Conservation (phyloP, 2,113 vertebrate genomes). For the Pseudolaguvia tuberculata region DNA sequence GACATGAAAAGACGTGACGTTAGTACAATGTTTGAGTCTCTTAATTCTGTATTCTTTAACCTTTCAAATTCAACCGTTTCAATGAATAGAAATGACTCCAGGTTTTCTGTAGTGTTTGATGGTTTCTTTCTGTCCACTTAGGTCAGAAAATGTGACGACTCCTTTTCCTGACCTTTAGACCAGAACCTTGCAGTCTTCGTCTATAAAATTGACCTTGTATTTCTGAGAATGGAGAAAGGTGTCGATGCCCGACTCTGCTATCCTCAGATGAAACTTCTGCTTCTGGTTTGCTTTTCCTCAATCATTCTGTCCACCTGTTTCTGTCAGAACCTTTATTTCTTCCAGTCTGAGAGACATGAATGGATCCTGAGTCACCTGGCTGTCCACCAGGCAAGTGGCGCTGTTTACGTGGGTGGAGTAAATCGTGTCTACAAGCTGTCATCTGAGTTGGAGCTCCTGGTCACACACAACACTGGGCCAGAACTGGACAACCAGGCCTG, state of each 20-base stretch:
- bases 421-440: conserved; percentile 92
- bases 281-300: conserved; percentile 68
- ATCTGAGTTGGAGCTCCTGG: conserved; percentile 81
- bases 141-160: conserved; percentile 78
- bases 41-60: no score
- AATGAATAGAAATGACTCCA: not conserved
- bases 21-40: no score
- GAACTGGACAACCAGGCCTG: conserved; percentile 94
- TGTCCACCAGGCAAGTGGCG: conserved; percentile 80
- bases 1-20: no score
- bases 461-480: conserved; percentile 88
- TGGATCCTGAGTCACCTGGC: conserved; percentile 91
- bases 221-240: conserved; percentile 72
- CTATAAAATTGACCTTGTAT: not conserved
- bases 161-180: not conserved
- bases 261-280: conserved; percentile 55
- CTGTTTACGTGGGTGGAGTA: conserved; percentile 84
- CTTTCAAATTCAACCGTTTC: not conserved
- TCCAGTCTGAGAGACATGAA: conserved; percentile 82
- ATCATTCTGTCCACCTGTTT: conserved; percentile 63
- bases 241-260: conserved; percentile 49
- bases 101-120: not conserved
- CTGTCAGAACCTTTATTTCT: conserved; percentile 69
- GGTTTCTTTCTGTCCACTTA: conserved; percentile 61
- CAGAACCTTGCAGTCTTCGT: not conserved